Base-by-base conservation (phyloP, 2,113 vertebrate genomes). In the Vulpes ferrilata region DNA sequence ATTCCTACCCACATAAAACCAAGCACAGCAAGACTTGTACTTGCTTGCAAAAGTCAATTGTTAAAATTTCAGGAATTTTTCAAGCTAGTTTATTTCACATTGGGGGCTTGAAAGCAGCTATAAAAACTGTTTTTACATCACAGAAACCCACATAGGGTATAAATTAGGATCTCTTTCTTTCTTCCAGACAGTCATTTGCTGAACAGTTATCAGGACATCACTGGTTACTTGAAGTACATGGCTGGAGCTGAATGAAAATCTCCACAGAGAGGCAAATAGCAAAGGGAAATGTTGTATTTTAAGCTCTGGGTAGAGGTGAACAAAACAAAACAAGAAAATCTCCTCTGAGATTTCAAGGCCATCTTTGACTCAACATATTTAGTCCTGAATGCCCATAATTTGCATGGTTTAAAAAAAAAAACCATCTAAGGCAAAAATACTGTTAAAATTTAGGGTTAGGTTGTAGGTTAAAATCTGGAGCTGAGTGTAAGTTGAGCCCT, bases 251-350 rank as follows among this genome's bases (percentile, higher is more conserved):
- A 89, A 35, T 65, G 13, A 95, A 94, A 90, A 78, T 82, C 35
- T 85, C 35, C 19, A 80, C 30, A 79, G 48, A 79, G 19, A 93
- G 35, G 23, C 25, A 96, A 86, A 59, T 13, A 87, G 27, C 67
- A 82, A 57, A 94, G 32, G 82, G 86, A 92, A 92, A 78, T 78
- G 15, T n/a, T 60, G 85, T 86, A 22, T 62, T 93, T n/a, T 94
- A 64, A 82, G 20, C 57, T 76, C 74, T 82, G 22, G 25, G 35
- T n/a, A 89, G 51, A 89, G 12, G 38, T 35, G 30, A 71, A 22
- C 27, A 90, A 83, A 88, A 51, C 53, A 85, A 74, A 86, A 17
- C 16, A 51, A 67, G 32, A 65, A 80, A 53, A 10, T 3, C n/a
- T 62, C 27, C 25, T 81, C 55, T 91, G 38, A 76, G 65, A 96